Evolutionary conservation across 2,888 invertebrate species (phyloP), one percentile per base, ranked within the genome.

Genomic region (Meiosimyza decipiens): DNA sequence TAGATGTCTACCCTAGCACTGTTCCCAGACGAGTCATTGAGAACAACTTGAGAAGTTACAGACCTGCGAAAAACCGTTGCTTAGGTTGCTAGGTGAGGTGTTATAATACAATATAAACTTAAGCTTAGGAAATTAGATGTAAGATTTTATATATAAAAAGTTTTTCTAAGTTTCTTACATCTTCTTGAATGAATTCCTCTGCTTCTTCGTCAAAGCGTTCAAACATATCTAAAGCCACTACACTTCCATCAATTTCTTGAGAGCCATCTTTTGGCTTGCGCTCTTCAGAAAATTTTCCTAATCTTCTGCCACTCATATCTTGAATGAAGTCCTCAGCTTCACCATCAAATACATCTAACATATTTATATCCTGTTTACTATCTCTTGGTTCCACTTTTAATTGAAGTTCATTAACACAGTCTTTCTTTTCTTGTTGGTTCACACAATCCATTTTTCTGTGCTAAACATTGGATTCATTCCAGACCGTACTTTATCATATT

Each of bases 391-490:
- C 22, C 22, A 22, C 22, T 22, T 22, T 22, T 22, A 22, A 22
- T 22, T 22, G 22, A 22, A 22, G 77, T 62, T 78, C 9, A 64
- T 79, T 79, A 4, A 78, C 74, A 13, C 74, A 71, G n/a, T 73
- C 22, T n/a, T 73, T 72, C 68, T 4, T 4, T 4, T 3, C 4
- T 4, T 2, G 28, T 3, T 78, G 79, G 13, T 78, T 80, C 83
- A 84, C 40, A 84, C 83, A 71, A 84, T 82, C 83, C 83, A 84
- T 73, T 84, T 85, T 71, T 85, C 80, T 64, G 73, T 79, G 28
- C 28, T 28, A 57, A 75, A 59, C 50, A 72, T 75, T 3, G 82
- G 79, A 74, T 79, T 84, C 83, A 28, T 28, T 28, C 28, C 28
- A 0, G 3, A 28, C 3, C 28, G 28, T 28, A 28, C 4, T 22